These are phyloP conservation scores for Planiliza haematocheilus DNA, from an alignment of 2,113 vertebrate species.

Conservation along the genomic window DNA sequence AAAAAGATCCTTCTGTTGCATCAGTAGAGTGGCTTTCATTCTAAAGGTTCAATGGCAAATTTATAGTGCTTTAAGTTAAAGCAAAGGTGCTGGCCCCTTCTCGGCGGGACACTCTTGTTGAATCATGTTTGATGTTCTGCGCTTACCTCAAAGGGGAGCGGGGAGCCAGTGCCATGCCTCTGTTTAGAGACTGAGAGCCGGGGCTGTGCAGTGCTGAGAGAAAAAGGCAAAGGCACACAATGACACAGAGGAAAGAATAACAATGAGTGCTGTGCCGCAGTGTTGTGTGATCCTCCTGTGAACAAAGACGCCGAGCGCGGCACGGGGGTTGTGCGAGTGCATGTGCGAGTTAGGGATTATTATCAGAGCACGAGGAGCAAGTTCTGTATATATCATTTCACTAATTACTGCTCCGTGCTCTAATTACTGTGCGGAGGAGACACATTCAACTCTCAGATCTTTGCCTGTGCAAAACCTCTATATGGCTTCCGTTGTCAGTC, in stretches of 20 bases:
- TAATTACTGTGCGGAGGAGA: slow-evolving; percentile 75
- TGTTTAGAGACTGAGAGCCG: slow-evolving; percentile 42
- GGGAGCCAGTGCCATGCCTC: background rate
- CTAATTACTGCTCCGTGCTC: slow-evolving; percentile 73
- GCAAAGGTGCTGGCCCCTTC: slow-evolving; percentile 21
- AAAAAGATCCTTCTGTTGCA: slow-evolving; percentile 1
- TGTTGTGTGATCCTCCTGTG: slow-evolving; percentile 56
- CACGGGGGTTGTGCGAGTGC: slow-evolving; percentile 22
- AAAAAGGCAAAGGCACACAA: slow-evolving; percentile 71
- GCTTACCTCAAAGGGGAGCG: slow-evolving; percentile 45
- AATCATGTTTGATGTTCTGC: slow-evolving; percentile 55
- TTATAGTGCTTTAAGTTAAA: slow-evolving; percentile 28
- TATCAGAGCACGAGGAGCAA: slow-evolving; percentile 59
- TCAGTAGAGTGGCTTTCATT: slow-evolving; percentile 14
- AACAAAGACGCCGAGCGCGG: slow-evolving; percentile 49
- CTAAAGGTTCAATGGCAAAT: slow-evolving; percentile 14
- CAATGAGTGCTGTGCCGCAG: slow-evolving; percentile 71
- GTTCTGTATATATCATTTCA: slow-evolving; percentile 74
- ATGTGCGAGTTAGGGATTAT: slow-evolving; percentile 47
- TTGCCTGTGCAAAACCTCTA: slow-evolving; percentile 48
- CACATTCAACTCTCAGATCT: slow-evolving; percentile 59
- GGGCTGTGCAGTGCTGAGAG: slow-evolving; percentile 55
- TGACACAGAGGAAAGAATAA: slow-evolving; percentile 72
- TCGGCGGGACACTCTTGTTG: slow-evolving; percentile 41
- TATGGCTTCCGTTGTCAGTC: slow-evolving; percentile 56